These are phyloP conservation scores for Diglossa cyanea DNA, from an alignment of 2,797 vertebrate species.

Conservation along the genomic window DNA sequence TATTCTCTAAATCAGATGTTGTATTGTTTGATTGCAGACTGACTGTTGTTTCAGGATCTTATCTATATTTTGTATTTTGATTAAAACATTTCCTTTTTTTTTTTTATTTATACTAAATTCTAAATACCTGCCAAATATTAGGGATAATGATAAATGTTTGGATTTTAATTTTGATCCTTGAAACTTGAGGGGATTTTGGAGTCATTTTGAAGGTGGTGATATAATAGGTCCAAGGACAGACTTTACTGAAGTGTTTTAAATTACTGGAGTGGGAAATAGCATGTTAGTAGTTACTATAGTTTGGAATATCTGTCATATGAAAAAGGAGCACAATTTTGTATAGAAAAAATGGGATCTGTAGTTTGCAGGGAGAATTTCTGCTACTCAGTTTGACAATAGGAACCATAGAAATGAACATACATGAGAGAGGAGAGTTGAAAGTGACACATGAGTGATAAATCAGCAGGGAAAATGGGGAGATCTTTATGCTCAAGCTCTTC, in stretches of 20 bases:
- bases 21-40: neutral
- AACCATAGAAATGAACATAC: neutral
- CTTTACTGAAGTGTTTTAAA: neutral
- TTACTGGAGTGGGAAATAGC: neutral
- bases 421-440: neutral
- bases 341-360: neutral
- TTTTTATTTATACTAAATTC: neutral
- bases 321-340: neutral
- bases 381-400: neutral
- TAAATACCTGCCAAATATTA: neutral
- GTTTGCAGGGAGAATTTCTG: neutral
- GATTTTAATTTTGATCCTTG: neutral
- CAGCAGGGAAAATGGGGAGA: neutral
- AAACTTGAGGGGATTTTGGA: neutral
- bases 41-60: neutral
- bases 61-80: neutral
- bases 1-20: neutral
- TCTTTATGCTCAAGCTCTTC: neutral
- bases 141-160: neutral
- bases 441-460: fast-evolving
- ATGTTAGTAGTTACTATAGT: neutral
- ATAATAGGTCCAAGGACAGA: neutral
- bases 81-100: neutral
- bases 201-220: neutral
- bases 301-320: neutral